Evolutionary conservation across 2,888 invertebrate genomes (phyloP).

Genomic region (Sphaerophoria taeniata): DNA sequence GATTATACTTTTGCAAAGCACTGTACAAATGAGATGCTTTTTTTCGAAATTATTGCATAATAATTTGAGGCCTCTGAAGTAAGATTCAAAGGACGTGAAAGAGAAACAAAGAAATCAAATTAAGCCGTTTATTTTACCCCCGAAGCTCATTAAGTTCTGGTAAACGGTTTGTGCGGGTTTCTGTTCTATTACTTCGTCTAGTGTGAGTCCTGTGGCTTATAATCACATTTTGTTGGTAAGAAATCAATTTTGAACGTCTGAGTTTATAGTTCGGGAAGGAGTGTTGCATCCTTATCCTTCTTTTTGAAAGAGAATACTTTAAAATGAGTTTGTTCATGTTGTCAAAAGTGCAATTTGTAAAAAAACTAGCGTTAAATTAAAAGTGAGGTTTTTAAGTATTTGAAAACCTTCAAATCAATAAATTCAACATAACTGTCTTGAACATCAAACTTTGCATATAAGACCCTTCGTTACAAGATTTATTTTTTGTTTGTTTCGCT

Average conservation of each 20-base stretch:
- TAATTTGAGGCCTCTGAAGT: background rate
- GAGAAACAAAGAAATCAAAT: conserved; percentile 12
- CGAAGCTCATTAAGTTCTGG: conserved; percentile 9
- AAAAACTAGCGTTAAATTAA: too few relatives aligned
- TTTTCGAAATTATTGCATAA: background rate
- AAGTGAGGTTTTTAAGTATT: too few relatives aligned
- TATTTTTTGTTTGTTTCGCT: background rate
- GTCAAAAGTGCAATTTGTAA: background rate
- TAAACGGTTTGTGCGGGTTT: background rate
- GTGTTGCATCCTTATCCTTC: background rate
- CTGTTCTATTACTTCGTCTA: background rate
- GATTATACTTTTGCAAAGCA: too few relatives aligned
- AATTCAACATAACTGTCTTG: background rate
- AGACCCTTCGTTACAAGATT: conserved; percentile 15
- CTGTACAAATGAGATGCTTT: too few relatives aligned
- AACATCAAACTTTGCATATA: background rate
- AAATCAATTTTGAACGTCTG: conserved; percentile 9
- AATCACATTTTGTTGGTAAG: conserved; percentile 2
- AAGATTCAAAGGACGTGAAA: background rate
- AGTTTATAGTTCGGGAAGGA: background rate
- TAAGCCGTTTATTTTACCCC: conserved; percentile 1
- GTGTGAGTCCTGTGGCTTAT: background rate
- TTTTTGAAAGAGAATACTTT: background rate
- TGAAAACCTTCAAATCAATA: background rate
- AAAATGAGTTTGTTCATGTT: background rate